A percentile compares a stretch with the other conserved stretches of the same genome.
Evolutionary conservation across 2,113 vertebrate species (phyloP).

Genomic region (Cairina moschata): DNA sequence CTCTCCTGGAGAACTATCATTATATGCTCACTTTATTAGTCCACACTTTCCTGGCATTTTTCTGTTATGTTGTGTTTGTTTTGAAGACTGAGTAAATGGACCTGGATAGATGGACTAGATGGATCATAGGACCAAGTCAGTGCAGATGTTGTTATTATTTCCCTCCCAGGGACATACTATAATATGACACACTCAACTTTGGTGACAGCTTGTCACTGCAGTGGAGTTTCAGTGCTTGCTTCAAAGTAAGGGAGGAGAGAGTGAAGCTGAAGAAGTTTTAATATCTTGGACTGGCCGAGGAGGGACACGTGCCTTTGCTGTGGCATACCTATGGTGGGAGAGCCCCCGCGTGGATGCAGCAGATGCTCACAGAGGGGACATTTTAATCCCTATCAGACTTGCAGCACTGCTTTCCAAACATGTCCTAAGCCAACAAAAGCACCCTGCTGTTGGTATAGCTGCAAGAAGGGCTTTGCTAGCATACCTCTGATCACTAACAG

Average conservation of each 20-base stretch:
- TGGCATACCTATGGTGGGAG: background rate
- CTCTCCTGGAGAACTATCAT: background rate
- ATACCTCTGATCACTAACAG: background rate
- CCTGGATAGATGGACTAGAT: background rate
- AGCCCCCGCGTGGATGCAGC: background rate
- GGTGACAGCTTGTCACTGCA: background rate
- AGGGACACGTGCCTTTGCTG: accelerated
- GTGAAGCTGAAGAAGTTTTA: background rate
- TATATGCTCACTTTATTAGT: background rate
- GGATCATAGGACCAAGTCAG: background rate
- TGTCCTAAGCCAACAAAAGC: background rate
- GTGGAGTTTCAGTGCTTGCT: background rate
- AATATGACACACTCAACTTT: background rate
- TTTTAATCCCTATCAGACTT: accelerated
- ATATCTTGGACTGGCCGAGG: background rate
- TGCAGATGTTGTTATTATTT: background rate
- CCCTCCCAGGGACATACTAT: background rate
- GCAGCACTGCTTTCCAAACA: accelerated
- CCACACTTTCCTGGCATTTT: background rate
- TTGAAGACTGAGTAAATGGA: background rate
- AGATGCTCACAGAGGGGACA: background rate
- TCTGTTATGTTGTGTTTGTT: background rate
- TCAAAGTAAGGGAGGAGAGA: background rate
- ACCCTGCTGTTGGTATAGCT: background rate
- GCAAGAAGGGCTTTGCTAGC: background rate